Base-by-base conservation (phyloP, 2,797 vertebrate genomes). In the Enteromius viviparus region DNA sequence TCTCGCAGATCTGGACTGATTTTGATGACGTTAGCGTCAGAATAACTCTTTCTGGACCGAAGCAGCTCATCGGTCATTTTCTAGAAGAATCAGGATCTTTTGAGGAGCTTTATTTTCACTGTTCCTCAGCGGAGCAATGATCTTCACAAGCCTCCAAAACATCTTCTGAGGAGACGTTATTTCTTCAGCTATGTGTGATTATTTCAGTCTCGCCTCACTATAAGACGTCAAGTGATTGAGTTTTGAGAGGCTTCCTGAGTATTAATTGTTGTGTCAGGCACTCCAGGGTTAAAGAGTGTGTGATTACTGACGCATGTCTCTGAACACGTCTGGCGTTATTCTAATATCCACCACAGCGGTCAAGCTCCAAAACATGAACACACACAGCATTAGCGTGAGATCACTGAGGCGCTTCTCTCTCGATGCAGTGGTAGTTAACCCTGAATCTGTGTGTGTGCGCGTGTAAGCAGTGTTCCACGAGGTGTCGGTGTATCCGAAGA, bases 401-500 rank as follows among this genome's bases (percentile, higher is more conserved):
- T 32, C 29, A 49, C 17, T 32, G 69, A 49, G 23, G 58, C 26
- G 29, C 26, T 62, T 29, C 23, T 64, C 47, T n/a, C 6, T 9
- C 1, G 19, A 2, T 9, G 51, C 72, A 58, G 21, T 9, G 49
- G 40, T n/a, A 66, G 60, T 65, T 78, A 66, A 78, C 72, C 19
- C 34, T 55, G n/a, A 23, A 6, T n/a, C 19, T 55, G 72, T 79
- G 77, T 72, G 64, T 85, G 23, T 81, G 37, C 53, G 12, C 90
- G 90, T 84, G 89, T 89, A 94, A 94, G 87, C 96, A 99, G 98
- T 97, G 93, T 99, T 99, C 94, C 98, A 99, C 79, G 97, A 99
- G 94, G 98, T 99, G 93, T 99, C 98, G 26, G 98, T 99, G 91
- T 99, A 99, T 90, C 98, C 98, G 7, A 99, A 99, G 94, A 99